phyloP scores from a whole-genome alignment of 2,797 vertebrate genomes.

The Steatocranus sp. region DNA sequence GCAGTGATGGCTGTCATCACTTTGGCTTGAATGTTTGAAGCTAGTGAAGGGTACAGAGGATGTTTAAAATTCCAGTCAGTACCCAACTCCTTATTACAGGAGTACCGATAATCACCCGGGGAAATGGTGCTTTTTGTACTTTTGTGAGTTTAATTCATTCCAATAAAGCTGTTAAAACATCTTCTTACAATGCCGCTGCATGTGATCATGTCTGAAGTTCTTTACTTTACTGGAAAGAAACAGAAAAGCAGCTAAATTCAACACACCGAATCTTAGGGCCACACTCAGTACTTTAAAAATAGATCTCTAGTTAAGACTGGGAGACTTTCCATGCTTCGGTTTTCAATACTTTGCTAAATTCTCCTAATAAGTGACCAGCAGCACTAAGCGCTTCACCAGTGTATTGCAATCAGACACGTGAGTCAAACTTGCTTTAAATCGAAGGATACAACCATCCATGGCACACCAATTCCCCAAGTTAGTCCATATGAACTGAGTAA shows the following conservation, averaged over 20 bases:
- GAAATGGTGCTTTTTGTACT: neutral
- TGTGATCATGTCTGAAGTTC: neutral
- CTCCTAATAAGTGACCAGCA: neutral
- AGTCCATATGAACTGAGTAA: neutral
- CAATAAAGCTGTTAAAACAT: neutral
- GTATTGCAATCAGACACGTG: neutral
- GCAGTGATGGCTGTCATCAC: neutral
- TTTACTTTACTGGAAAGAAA: neutral
- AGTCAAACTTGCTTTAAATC: neutral
- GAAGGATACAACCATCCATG: neutral
- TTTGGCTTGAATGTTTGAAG: neutral
- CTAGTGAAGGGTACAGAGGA: neutral
- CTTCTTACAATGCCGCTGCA: accelerated
- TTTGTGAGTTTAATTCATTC: accelerated
- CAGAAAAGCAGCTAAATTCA: neutral
- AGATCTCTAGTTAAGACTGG: neutral
- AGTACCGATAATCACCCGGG: accelerated
- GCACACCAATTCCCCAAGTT: neutral
- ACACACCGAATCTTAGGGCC: accelerated
- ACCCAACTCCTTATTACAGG: neutral
- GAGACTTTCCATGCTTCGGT: neutral
- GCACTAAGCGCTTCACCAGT: neutral
- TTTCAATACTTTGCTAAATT: neutral
- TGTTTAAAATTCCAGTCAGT: neutral
- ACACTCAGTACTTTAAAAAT: neutral